Base-by-base conservation (phyloP, 2,888 invertebrate genomes). In the Protodeltote pygarga region DNA sequence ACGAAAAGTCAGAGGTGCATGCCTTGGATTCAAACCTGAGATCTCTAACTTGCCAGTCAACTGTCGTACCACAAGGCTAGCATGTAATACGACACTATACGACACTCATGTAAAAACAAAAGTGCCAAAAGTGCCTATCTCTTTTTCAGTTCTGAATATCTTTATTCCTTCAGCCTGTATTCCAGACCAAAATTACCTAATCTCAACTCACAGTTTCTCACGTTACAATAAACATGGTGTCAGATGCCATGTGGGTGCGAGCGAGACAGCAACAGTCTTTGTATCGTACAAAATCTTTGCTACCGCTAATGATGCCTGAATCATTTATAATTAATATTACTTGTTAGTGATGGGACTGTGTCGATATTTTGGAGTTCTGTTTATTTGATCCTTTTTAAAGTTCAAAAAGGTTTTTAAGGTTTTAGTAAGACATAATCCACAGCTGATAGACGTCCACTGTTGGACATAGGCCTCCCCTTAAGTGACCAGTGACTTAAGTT, bases 301-400 rank as follows among this genome's bases (percentile, higher is more conserved):
- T 48, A 51, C 55, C 70, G 67, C 77, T 85, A 85, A 85, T 85
- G 85, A 85, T 66, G 80, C 71, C 75, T 55, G 71, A 66, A 65
- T 70, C 68, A 74, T 77, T 77, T 76, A 74, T 77, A 73, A 72
- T 67, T 75, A 73, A 71, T 67, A 65, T 72, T 65, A 59, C 47
- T 47, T 14, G 27, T 5, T 63, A 73, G 78, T 55, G 76, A 32
- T 73, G 73, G 16, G 15, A 4, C 1, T 5, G 1, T 15, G 5
- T 46, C 55, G 58, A 49, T 52, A 21, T 23, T 16, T 29, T 5
- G 1, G n/a, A n/a, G n/a, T n/a, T n/a, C n/a, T n/a, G n/a, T n/a
- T n/a, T n/a, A n/a, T n/a, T n/a, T n/a, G n/a, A n/a, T n/a, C n/a
- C n/a, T n/a, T n/a, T n/a, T n/a, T n/a, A n/a, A n/a, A n/a, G n/a